Conservation (phyloP, 2,797 vertebrate genomes). For the Hemibagrus guttatus region DNA sequence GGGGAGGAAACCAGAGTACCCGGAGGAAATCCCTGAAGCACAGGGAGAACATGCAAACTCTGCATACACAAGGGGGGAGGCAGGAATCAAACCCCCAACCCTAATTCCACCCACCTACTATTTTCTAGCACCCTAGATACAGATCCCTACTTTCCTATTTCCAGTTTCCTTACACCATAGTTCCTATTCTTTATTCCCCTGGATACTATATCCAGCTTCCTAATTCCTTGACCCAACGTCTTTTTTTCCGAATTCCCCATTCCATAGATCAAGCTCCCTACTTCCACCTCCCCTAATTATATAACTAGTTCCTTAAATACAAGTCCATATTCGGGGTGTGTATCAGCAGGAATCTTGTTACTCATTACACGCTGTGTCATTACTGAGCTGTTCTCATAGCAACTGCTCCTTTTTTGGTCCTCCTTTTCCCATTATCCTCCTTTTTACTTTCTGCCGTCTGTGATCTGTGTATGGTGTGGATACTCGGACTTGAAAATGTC, state of each 20-base stretch:
- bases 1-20: too few species aligned
- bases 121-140: too few species aligned
- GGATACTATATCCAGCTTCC: not conserved
- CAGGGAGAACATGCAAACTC: too few species aligned
- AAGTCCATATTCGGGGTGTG: not conserved
- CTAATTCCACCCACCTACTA: not conserved
- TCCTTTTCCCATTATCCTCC: not conserved
- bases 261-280: not conserved
- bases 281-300: not conserved
- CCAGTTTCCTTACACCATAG: not conserved
- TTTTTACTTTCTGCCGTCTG: not conserved
- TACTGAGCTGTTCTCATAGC: conserved; percentile 67
- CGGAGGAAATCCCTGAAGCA: too few species aligned
- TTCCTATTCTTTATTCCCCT: not conserved
- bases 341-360: conserved; percentile 58
- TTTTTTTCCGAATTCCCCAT: too few species aligned
- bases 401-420: conserved; percentile 31
- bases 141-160: not conserved
- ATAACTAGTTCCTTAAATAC: not conserved
- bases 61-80: too few species aligned
- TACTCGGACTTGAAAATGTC: not conserved
- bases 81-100: too few species aligned
- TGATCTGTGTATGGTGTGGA: not conserved
- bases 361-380: conserved; percentile 65
- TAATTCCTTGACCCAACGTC: not conserved